A percentile compares a stretch with the other conserved stretches of the same genome.
Evolutionary conservation across 2,113 vertebrate species (phyloP).

Genomic region (Psittacara wagleri): DNA sequence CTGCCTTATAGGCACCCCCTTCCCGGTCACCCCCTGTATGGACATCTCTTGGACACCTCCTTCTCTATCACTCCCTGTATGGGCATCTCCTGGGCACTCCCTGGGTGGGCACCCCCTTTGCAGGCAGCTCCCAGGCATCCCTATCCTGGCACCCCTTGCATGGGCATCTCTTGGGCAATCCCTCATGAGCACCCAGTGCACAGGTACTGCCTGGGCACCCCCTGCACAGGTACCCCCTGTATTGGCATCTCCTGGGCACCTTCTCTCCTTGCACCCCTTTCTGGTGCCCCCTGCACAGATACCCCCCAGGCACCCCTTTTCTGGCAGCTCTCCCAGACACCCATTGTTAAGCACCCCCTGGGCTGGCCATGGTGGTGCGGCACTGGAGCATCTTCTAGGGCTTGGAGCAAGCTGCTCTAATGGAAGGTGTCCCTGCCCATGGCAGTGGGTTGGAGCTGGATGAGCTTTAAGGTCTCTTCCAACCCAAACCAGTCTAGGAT

Average conservation of each 20-base stretch:
- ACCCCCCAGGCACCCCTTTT: not conserved
- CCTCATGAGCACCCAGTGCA: not conserved
- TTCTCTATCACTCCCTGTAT: accelerated
- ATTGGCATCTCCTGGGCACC: not conserved
- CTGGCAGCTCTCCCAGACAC: not conserved
- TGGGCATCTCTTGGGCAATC: not conserved
- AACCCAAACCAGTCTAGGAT: not conserved
- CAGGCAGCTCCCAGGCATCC: not conserved
- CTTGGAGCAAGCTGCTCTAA: not conserved
- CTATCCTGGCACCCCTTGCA: not conserved
- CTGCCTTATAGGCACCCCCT: not conserved
- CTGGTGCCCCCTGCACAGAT: not conserved
- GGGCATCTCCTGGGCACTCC: too few species aligned
- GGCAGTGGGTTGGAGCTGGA: not conserved
- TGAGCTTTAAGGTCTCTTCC: not conserved
- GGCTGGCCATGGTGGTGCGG: not conserved
- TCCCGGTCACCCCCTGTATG: too few species aligned
- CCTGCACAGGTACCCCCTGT: not conserved
- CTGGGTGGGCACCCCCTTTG: accelerated
- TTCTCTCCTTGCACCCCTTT: not conserved
- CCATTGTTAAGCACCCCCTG: not conserved
- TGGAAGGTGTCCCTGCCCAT: not conserved
- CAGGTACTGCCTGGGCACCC: not conserved
- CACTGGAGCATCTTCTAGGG: not conserved
- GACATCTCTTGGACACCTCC: accelerated